phyloP scores from a whole-genome alignment of 2,797 vertebrate genomes.

The Poeciliopsis gracilis region DNA sequence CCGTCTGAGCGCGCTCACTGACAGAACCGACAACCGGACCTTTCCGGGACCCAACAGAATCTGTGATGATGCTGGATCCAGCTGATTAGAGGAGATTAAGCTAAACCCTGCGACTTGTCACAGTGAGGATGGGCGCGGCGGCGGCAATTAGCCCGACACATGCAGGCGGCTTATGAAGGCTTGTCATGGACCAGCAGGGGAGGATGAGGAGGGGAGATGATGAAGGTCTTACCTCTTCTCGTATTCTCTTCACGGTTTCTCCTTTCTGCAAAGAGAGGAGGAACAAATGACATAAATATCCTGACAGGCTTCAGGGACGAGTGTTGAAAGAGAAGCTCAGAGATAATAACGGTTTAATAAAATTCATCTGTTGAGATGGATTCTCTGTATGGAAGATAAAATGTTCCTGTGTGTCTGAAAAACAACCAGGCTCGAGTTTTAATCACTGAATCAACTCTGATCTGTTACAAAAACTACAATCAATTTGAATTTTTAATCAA shows the following conservation, averaged over 20 bases:
- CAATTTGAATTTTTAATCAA: too few species aligned
- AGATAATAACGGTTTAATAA: not conserved
- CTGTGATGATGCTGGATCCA: not conserved
- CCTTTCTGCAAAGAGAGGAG: slow-evolving; percentile 87
- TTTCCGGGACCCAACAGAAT: too few species aligned
- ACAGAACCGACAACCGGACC: not conserved
- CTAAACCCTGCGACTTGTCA: not conserved
- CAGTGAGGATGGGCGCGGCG: not conserved
- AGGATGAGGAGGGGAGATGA: not conserved
- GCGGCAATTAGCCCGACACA: not conserved
- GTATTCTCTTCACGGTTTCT: slow-evolving; percentile 95
- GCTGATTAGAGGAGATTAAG: not conserved
- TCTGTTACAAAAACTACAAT: not conserved
- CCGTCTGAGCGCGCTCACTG: not conserved
- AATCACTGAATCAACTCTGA: not conserved
- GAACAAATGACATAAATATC: not conserved
- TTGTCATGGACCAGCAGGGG: not conserved
- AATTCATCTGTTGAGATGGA: not conserved
- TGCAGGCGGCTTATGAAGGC: not conserved
- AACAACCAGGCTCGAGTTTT: not conserved
- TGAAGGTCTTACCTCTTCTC: slow-evolving; percentile 89
- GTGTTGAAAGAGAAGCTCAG: not conserved
- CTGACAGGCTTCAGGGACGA: not conserved
- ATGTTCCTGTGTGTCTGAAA: not conserved
- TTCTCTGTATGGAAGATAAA: not conserved